A percentile compares a stretch with the other conserved stretches of the same genome.
phyloP scores from a whole-genome alignment of 2,888 invertebrate genomes.

The Halictus ligatus region DNA sequence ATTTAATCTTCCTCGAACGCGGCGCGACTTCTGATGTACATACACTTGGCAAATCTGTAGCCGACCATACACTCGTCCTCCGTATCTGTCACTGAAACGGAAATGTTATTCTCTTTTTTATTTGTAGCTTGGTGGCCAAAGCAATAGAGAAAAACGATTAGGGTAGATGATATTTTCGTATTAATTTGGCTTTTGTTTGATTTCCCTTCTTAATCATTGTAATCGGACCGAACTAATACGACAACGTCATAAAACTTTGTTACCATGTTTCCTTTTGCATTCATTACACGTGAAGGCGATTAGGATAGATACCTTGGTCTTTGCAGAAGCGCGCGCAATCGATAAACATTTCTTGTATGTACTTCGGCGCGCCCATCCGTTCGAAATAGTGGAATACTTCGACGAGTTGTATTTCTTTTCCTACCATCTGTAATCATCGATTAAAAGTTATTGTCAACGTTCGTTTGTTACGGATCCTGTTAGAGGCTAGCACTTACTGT shows the following conservation, averaged over 20 bases:
- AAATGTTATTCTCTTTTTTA: neutral
- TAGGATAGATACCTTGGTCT: neutral
- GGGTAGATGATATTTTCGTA: no score
- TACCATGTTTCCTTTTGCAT: no score
- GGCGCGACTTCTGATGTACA: neutral
- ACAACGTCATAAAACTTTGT: no score
- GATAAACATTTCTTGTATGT: no score
- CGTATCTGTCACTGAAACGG: conserved; percentile 26
- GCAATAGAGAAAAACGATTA: neutral
- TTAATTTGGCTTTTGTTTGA: no score
- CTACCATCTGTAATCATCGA: neutral
- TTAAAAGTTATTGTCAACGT: neutral
- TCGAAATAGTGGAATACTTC: no score
- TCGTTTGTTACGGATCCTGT: no score
- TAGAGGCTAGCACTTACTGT: neutral
- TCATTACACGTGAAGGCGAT: neutral
- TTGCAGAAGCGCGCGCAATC: neutral
- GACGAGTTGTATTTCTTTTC: neutral
- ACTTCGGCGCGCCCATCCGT: no score
- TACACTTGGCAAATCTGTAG: neutral
- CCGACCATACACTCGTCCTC: conserved; percentile 10
- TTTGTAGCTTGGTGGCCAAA: no score
- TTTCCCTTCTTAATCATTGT: no score
- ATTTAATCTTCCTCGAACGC: neutral
- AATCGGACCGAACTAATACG: no score